Evolutionary conservation across 2,888 invertebrate genomes (phyloP), one percentile per base, ranked within the genome.

Genomic region (Cryptocheilus praepositus): DNA sequence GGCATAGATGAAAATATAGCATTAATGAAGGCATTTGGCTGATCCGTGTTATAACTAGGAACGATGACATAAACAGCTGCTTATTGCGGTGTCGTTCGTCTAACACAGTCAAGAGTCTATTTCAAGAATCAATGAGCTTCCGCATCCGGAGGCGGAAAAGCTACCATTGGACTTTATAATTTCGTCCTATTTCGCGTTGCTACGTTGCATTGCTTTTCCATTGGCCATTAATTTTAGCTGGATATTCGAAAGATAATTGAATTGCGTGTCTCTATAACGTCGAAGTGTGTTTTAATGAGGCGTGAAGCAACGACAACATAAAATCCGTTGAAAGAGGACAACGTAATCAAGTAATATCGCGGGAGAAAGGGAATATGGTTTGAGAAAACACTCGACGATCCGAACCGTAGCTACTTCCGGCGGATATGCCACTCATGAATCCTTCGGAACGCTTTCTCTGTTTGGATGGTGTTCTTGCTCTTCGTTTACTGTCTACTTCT

Each of bases 391-490:
- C 67, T 71, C 62, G 36, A 55, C 60, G 46, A 68, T 59, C 22
- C 46, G 61, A 72, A 67, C 68, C 80, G 83, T 81, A 80, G 80
- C 74, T 71, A 82, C 79, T 83, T 85, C 85, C 85, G 82, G 70
- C 81, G 85, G 84, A 84, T 75, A 74, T 78, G 81, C 77, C 83
- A 76, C 76, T 83, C 80, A 73, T 55, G 61, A 58, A 64, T 53
- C 58, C 52, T 65, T 55, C 67, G 68, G 60, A 59, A 51, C 28
- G 54, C 36, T 36, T 52, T 22, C 44, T 36, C 36, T 11, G 11
- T 36, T 4, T 44, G 15, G 13, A 44, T n/a, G 16, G 5, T 18
- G 43, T 3, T 22, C 45, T 22, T 22, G 16, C 16, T 16, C n/a
- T 49, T 49, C 11, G 13, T 16, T 13, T 56, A 2, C 19, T 4